Conservation (phyloP, 2,797 vertebrate genomes). For the Sebastes flavidus region DNA sequence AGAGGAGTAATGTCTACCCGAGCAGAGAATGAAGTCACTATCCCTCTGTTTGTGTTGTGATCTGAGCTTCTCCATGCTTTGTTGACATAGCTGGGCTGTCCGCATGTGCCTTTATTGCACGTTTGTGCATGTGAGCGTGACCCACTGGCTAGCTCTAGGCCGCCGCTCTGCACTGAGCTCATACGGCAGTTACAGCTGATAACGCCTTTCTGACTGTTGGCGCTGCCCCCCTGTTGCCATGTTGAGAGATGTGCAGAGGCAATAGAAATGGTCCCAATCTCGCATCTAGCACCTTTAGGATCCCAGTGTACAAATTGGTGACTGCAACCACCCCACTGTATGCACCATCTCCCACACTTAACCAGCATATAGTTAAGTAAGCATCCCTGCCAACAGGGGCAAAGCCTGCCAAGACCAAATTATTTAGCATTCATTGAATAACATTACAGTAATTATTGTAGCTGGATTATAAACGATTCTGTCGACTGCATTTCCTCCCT, state of each 20-base stretch:
- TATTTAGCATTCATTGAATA: constrained; percentile 41
- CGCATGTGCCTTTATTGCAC: no score
- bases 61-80: not conserved
- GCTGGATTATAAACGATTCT: constrained; percentile 41
- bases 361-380: not conserved
- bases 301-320: not conserved
- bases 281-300: no score
- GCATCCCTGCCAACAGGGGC: constrained; percentile 19
- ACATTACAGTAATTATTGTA: constrained; percentile 37
- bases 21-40: not conserved
- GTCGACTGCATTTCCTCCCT: constrained; percentile 39
- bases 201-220: no score
- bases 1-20: not conserved
- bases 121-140: not conserved
- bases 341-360: constrained; percentile 1
- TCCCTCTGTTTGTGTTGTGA: not conserved
- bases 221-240: no score
- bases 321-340: not conserved
- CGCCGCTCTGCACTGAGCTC: no score
- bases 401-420: constrained; percentile 10
- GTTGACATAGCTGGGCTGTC: not conserved
- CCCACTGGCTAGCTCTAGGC: no score
- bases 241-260: no score
- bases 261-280: no score
- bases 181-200: no score